These are phyloP conservation scores for Nerophis ophidion DNA, from an alignment of 2,113 vertebrate species.

Conservation along the genomic window DNA sequence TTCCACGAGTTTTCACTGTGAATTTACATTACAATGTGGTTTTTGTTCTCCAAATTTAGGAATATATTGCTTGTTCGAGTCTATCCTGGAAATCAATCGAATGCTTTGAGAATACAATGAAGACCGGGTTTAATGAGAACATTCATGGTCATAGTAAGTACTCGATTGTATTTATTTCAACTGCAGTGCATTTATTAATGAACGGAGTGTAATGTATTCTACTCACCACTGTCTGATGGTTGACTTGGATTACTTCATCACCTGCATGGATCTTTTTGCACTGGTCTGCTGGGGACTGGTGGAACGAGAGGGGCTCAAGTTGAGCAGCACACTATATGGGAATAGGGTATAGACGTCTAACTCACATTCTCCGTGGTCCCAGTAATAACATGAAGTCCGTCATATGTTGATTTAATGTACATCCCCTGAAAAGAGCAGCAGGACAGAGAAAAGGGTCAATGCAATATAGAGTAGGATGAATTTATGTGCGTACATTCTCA, in stretches of 20 bases:
- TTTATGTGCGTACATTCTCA: neutral
- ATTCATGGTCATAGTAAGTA: neutral
- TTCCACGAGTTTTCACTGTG: too few species aligned
- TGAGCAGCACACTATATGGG: neutral
- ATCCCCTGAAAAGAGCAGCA: constrained; percentile 59
- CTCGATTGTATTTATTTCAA: neutral
- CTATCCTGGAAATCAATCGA: too few species aligned
- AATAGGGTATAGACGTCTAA: constrained; percentile 12
- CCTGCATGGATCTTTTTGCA: constrained; percentile 72
- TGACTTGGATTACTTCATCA: constrained; percentile 71
- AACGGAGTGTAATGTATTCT: neutral
- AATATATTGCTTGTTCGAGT: too few species aligned
- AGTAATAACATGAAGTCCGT: constrained; percentile 71
- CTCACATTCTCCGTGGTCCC: constrained; percentile 73
- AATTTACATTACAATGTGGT: too few species aligned
- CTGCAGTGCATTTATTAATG: too few species aligned
- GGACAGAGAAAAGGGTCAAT: constrained; percentile 7
- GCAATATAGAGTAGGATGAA: neutral
- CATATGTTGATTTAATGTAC: constrained; percentile 74
- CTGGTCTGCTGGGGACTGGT: constrained; percentile 67
- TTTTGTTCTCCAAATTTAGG: too few species aligned
- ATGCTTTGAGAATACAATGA: too few species aligned
- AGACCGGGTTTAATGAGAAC: too few species aligned
- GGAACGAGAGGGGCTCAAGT: constrained; percentile 4
- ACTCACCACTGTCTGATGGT: constrained; percentile 72